Evolutionary conservation across 2,797 vertebrate species (phyloP), one percentile per base, ranked within the genome.

Genomic region (Lindbergichthys nudifrons): DNA sequence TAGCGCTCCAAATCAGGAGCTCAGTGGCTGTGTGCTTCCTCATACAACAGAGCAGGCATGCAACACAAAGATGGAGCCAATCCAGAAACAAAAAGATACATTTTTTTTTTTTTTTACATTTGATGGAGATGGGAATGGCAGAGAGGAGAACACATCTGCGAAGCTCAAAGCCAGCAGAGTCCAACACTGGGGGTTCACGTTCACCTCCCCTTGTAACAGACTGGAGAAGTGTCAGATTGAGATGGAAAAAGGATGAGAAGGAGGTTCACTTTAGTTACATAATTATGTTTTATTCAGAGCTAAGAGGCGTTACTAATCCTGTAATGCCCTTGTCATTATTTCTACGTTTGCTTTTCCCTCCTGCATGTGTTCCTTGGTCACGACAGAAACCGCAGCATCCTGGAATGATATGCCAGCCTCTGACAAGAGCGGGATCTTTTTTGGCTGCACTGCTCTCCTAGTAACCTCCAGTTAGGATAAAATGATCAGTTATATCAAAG

Each of bases 1-100:
- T 71, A 69, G 66, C 59, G 67, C 80, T 94, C 95, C 96, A 94
- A 94, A 95, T 85, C 83, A 94, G 91, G 86, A 95, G 95, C 95
- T 95, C 93, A 93, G 94, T 93, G 91, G 95, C 94, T 89, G 90
- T 93, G 91, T 92, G 94, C 93, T 92, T 94, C 95, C 76, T 87
- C 75, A 60, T 64, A 78, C 61, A 73, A 86, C 74, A 83, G 73
- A 83, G 84, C 77, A 67, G 83, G 77, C 87, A 90, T 90, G 90
- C 91, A 89, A 78, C 88, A 87, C 77, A 46, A 80, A 41, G 78
- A 79, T 60, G 66, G 84, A 81, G 69, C 75, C 61, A 61, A 68
- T 75, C 73, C 69, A 74, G 77, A 65, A 64, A 62, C 68, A 54
- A 56, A 26, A 68, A 19, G 56, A 53, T 61, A 13, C 13, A 23